A percentile compares a stretch with the other conserved stretches of the same genome.
phyloP scores from a whole-genome alignment of 2,888 invertebrate genomes.

The Neria commutata region DNA sequence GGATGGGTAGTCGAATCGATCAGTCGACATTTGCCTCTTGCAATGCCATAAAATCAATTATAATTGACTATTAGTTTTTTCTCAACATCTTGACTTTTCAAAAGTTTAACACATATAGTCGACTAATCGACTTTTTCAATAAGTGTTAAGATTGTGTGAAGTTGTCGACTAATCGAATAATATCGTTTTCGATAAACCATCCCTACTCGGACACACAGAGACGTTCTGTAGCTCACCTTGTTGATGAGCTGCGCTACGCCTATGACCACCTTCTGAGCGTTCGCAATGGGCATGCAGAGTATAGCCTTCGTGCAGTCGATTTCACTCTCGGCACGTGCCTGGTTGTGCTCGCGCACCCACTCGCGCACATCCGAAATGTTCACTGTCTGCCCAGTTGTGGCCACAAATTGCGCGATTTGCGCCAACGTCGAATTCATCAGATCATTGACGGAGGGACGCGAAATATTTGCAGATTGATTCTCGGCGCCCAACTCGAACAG shows the following conservation, averaged over 20 bases:
- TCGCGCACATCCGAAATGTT: conserved; percentile 88
- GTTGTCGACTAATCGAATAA: no score
- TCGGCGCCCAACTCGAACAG: conserved; percentile 82
- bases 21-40: no score
- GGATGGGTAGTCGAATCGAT: no score
- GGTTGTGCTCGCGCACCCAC: conserved; percentile 75
- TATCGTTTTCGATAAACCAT: no score
- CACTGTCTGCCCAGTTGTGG: conserved; percentile 82
- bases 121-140: no score
- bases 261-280: conserved; percentile 86
- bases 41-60: no score
- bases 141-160: no score
- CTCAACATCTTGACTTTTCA: no score
- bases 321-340: conserved; percentile 65
- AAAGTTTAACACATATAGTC: background rate
- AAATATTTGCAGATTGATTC: conserved; percentile 70
- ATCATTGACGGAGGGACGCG: conserved; percentile 68
- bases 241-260: conserved; percentile 93
- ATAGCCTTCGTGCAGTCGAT: conserved; percentile 78
- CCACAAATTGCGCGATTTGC: conserved; percentile 86
- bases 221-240: conserved; percentile 75
- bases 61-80: no score
- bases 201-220: no score
- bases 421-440: conserved; percentile 76
- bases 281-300: conserved; percentile 91